A percentile compares a stretch with the other conserved stretches of the same genome.
Evolutionary conservation across 2,113 vertebrate genomes (phyloP).

Genomic region (Clupea harengus): DNA sequence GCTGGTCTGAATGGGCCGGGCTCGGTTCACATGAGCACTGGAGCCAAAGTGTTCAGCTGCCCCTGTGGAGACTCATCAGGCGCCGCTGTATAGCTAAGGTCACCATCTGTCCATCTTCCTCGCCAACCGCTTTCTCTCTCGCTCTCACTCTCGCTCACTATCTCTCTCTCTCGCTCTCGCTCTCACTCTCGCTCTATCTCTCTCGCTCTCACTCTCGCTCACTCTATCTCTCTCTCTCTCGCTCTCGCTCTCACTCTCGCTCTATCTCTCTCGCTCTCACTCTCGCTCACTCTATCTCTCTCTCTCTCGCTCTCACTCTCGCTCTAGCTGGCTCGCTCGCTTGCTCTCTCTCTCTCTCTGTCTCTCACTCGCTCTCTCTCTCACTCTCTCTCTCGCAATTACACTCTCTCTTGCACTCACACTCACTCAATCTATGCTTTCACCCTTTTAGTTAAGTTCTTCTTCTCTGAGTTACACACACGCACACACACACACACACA

Average conservation of each 20-base stretch:
- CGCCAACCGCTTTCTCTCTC: neutral
- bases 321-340: neutral
- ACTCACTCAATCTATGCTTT: neutral
- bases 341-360: neutral
- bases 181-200: neutral
- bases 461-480: neutral
- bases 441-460: neutral
- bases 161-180: neutral
- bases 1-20: neutral
- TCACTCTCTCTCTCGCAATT: neutral
- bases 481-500: no score
- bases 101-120: neutral
- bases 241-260: neutral
- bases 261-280: neutral
- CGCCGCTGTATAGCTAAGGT: neutral
- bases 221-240: neutral
- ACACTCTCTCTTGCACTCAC: neutral
- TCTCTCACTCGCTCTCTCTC: neutral
- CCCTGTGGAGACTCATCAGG: neutral
- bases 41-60: slow-evolving; percentile 6
- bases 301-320: neutral
- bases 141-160: neutral
- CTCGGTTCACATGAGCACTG: neutral
- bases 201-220: neutral
- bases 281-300: neutral